A percentile compares a stretch with the other conserved stretches of the same genome.
phyloP scores from a whole-genome alignment of 2,888 invertebrate species.

The Calliphora vomitoria region DNA sequence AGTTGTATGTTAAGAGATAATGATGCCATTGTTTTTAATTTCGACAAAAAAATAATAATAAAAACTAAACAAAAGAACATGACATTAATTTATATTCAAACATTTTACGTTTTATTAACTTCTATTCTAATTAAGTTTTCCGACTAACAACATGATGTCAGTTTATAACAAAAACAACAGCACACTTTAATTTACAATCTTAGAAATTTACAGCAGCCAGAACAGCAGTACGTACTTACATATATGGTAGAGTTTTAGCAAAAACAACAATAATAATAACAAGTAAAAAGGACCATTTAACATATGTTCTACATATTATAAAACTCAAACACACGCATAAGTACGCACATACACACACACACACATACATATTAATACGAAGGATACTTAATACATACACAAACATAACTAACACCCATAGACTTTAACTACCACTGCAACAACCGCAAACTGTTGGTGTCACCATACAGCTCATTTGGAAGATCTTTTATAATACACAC shows the following conservation, averaged over 20 bases:
- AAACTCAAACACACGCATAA: conserved; percentile 4
- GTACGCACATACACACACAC: background rate
- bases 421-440: conserved; percentile 37
- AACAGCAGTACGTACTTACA: background rate
- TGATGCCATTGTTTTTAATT: conserved; percentile 31
- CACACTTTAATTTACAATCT: conserved; percentile 29
- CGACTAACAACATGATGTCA: conserved; percentile 39
- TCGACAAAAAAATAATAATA: background rate
- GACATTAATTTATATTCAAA: conserved; percentile 68
- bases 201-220: conserved; percentile 36
- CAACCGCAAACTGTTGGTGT: conserved; percentile 56
- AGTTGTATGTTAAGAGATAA: conserved; percentile 5
- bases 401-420: conserved; percentile 7
- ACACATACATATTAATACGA: background rate
- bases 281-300: conserved; percentile 42
- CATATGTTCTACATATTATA: conserved; percentile 34
- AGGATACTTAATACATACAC: background rate
- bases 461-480: conserved; percentile 44
- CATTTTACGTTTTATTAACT: conserved; percentile 72
- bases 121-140: conserved; percentile 70
- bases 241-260: background rate
- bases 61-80: conserved; percentile 44
- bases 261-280: conserved; percentile 11
- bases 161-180: conserved; percentile 3
- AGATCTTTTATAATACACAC: conserved; percentile 11